Evolutionary conservation across 2,888 invertebrate genomes (phyloP).

Genomic region (Formica aserva): DNA sequence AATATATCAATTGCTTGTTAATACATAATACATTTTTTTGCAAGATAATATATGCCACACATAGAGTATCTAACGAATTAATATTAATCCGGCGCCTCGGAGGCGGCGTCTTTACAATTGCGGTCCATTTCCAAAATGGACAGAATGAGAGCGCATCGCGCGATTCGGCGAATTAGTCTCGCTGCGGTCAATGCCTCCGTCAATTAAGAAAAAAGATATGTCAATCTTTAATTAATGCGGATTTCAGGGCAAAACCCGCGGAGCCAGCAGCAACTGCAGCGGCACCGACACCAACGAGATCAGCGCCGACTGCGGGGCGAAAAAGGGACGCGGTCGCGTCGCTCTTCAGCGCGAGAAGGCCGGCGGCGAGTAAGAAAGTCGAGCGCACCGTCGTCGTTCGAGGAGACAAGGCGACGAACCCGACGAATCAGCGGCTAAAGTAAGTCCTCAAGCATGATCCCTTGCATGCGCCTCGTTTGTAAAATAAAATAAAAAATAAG

Average conservation of each 20-base stretch:
- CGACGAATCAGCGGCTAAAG: conserved; percentile 62
- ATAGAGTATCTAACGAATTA: not conserved
- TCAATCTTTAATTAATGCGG: conserved; percentile 38
- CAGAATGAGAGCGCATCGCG: not conserved
- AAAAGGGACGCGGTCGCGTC: conserved; percentile 74
- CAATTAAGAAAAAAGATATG: conserved; percentile 16
- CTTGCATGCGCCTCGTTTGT: conserved; percentile 13
- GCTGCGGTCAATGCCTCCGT: not conserved
- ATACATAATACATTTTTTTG: too few relatives aligned
- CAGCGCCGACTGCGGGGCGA: conserved; percentile 59
- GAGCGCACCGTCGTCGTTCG: conserved; percentile 50
- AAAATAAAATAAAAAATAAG: not conserved
- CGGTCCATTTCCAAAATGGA: not conserved
- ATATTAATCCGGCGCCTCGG: not conserved
- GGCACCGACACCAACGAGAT: conserved; percentile 54
- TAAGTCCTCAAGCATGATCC: conserved; percentile 59
- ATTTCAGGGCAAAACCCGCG: conserved; percentile 72
- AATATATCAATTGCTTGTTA: too few relatives aligned
- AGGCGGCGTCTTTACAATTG: not conserved
- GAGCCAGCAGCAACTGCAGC: not conserved
- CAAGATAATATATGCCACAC: too few relatives aligned
- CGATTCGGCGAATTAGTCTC: conserved; percentile 13
- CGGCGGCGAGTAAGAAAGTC: conserved; percentile 67
- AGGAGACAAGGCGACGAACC: conserved; percentile 48
- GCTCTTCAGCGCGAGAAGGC: conserved; percentile 75